Base-by-base conservation (phyloP, 2,888 invertebrate genomes). In the Drosophila kokeensis region DNA sequence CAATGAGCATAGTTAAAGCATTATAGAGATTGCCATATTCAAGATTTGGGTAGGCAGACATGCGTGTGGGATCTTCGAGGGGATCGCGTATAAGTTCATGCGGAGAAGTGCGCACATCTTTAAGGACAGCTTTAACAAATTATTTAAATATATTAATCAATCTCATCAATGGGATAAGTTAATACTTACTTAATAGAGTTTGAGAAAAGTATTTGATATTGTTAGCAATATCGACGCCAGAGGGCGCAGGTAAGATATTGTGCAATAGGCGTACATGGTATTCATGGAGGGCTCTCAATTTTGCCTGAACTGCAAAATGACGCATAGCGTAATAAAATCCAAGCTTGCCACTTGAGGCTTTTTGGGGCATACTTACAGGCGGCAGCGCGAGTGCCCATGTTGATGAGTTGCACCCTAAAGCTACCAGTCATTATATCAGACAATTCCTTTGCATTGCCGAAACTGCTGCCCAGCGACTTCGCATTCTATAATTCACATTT, bases 151-250 rank as follows among this genome's bases (percentile, higher is more conserved):
- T n/a, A 15, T 29, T 8, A 21, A 15, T 30, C 7, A 15, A 29
- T 57, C 5, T 15, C 1, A 15, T 29, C 7, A 21, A 54, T 36
- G 5, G 3, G 5, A 0, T 11, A 11, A 29, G 21, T 2, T 34
- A 4, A 11, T 76, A 95, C 96, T 95, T 95, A 99, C 99, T 97
- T 84, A 99, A 94, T 76, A 99, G 94, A 49, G 98, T 99, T 94
- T 99, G 98, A 54, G 99, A 98, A 94, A 99, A 99, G 94, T 99
- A 99, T 93, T 99, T 98, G 91, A 99, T 95, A 67, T 99, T 99
- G 94, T 98, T 99, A 77, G 98, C 98, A 93, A 99, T 98, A 93
- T 99, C 99, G 75, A 96, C 95, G 78, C 99, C 99, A 72, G 98
- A 97, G 48, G 99, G 99, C 85, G 97, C 95, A 73, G 99, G 98